These are phyloP conservation scores for Rhorus exstirpatorius DNA, from an alignment of 2,888 invertebrate species.

Conservation along the genomic window DNA sequence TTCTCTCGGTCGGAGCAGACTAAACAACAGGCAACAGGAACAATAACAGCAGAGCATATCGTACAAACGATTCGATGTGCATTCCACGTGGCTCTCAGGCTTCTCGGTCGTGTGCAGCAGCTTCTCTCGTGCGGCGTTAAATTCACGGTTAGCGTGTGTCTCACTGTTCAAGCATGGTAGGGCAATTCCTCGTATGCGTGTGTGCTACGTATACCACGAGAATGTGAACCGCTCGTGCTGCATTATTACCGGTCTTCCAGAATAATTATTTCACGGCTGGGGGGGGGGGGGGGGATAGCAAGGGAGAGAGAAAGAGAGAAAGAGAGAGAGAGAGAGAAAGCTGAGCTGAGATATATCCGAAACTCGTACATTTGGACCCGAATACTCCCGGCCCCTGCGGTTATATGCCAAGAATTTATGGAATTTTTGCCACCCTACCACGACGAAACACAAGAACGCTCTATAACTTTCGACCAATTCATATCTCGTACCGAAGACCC, in stretches of 20 bases:
- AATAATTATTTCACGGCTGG: slow-evolving; percentile 58
- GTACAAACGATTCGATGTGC: slow-evolving; percentile 54
- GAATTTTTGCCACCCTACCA: slow-evolving; percentile 20
- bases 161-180: background rate
- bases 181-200: slow-evolving; percentile 8
- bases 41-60: background rate
- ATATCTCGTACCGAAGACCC: background rate
- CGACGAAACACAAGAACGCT: background rate
- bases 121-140: slow-evolving; percentile 16
- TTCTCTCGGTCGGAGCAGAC: slow-evolving; percentile 15
- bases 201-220: background rate
- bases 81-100: slow-evolving; percentile 47
- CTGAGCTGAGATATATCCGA: slow-evolving; percentile 10
- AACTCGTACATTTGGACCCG: slow-evolving; percentile 9
- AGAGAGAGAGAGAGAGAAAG: background rate
- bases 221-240: slow-evolving; percentile 28
- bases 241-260: slow-evolving; percentile 47
- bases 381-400: background rate
- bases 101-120: slow-evolving; percentile 16
- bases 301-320: slow-evolving; percentile 22
- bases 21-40: slow-evolving; percentile 27
- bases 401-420: slow-evolving; percentile 32
- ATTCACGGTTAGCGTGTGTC: slow-evolving; percentile 26
- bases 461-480: background rate
- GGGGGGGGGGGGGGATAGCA: background rate